Evolutionary conservation across 1,140 invertebrate genomes (phyloP).

Genomic region (Eulimnadia texana): DNA sequence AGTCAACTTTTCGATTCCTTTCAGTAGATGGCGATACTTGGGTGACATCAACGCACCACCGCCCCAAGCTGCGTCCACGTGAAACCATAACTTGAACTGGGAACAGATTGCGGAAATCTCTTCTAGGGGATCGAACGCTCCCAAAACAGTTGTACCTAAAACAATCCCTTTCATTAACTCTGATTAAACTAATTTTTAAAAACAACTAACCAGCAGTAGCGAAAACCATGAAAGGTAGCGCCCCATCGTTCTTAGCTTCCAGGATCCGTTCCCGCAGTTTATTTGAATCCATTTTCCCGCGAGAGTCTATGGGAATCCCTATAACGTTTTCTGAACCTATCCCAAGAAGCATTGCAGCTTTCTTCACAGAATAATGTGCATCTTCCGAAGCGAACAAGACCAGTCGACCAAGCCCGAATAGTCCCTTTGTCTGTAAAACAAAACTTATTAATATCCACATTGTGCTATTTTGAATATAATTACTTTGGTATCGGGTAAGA

Average conservation of each 20-base stretch:
- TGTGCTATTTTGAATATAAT: not conserved
- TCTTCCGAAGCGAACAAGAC: constrained; percentile 74
- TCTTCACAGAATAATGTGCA: constrained; percentile 88
- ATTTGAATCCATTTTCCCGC: constrained; percentile 59
- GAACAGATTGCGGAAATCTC: constrained; percentile 65
- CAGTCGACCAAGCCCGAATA: constrained; percentile 46
- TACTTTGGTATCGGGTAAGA: constrained; percentile 64
- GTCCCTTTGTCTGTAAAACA: constrained; percentile 45
- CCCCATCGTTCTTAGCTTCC: constrained; percentile 45
- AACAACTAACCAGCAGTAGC: constrained; percentile 58
- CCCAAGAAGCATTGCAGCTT: constrained; percentile 54
- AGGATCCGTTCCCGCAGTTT: constrained; percentile 57
- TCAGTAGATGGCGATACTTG: constrained; percentile 57
- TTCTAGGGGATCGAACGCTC: constrained; percentile 77
- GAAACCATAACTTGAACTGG: constrained; percentile 76
- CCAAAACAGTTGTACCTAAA: constrained; percentile 40
- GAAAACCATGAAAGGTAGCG: constrained; percentile 69
- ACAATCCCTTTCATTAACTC: no score
- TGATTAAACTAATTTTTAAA: not conserved
- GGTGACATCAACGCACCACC: constrained; percentile 74
- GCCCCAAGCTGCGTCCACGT: constrained; percentile 91
- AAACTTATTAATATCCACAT: constrained; percentile 5
- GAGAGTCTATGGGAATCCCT: constrained; percentile 47
- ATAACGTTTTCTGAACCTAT: constrained; percentile 64
- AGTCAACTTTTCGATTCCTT: constrained; percentile 45